A percentile compares a stretch with the other conserved stretches of the same genome.
Conservation (phyloP, 2,888 invertebrate species). For the Esperia sulphurella region DNA sequence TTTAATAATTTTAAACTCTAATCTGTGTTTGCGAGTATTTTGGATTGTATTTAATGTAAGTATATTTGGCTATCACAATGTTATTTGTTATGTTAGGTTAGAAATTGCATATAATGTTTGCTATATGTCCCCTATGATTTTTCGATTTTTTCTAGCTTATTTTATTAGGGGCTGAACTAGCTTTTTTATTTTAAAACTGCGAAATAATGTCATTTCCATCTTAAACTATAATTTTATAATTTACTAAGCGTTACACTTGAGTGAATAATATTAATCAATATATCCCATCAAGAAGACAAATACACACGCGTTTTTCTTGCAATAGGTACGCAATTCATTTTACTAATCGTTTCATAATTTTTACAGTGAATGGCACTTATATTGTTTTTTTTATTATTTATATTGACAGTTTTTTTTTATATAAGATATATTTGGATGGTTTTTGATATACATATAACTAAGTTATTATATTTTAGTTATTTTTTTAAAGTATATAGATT, state of each 20-base stretch:
- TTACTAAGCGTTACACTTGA: constrained; percentile 31
- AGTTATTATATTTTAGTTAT: not conserved
- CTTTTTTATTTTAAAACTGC: constrained; percentile 54
- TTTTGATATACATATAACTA: not conserved
- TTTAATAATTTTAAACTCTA: constrained; percentile 16
- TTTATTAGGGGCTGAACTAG: constrained; percentile 68
- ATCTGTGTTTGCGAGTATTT: constrained; percentile 20
- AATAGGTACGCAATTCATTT: constrained; percentile 9
- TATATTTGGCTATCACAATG: constrained; percentile 33
- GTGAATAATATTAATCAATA: constrained; percentile 43
- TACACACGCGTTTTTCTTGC: constrained; percentile 14
- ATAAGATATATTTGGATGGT: not conserved
- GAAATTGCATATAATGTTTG: constrained; percentile 62
- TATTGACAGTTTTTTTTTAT: not conserved
- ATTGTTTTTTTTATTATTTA: not conserved
- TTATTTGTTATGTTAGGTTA: constrained; percentile 63
- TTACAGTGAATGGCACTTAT: not conserved
- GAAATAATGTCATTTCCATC: constrained; percentile 27
- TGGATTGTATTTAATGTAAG: constrained; percentile 46
- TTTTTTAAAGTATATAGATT: not conserved
- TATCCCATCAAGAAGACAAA: constrained; percentile 24
- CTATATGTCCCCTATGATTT: constrained; percentile 63
- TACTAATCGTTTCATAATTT: not conserved
- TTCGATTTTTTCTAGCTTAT: constrained; percentile 56
- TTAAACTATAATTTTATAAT: constrained; percentile 20